phyloP scores from a whole-genome alignment of 2,113 vertebrate species.

The Tursiops truncatus region DNA sequence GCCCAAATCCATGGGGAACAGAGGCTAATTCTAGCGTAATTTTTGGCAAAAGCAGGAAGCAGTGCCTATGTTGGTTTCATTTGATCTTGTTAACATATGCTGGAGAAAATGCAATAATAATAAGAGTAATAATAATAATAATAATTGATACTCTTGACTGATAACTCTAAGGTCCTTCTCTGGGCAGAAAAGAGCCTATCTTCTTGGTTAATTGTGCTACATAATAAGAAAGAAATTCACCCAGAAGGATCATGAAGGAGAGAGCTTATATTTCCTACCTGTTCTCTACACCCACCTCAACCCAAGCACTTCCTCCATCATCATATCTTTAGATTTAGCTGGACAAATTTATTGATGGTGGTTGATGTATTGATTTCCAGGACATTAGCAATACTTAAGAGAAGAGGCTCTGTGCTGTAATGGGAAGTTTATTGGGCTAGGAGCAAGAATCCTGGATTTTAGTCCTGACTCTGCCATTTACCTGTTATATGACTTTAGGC shows the following conservation, averaged over 20 bases:
- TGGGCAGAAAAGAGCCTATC: neutral
- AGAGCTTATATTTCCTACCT: constrained; percentile 19
- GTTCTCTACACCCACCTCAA: neutral
- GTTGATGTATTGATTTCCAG: constrained; percentile 28
- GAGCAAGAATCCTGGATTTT: neutral
- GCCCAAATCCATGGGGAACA: constrained; percentile 39
- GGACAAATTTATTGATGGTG: neutral
- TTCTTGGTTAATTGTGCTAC: constrained; percentile 8
- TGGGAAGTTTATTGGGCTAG: neutral
- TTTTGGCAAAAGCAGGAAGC: constrained; percentile 59
- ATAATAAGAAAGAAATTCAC: constrained; percentile 33
- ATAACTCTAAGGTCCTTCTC: neutral
- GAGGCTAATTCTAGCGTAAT: constrained; percentile 48
- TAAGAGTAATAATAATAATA: neutral
- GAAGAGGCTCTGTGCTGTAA: neutral
- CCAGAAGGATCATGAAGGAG: neutral
- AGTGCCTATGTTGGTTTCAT: neutral
- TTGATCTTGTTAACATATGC: neutral
- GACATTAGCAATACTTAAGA: constrained; percentile 13
- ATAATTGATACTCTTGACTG: neutral
- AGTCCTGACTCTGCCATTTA: neutral
- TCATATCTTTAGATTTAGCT: neutral
- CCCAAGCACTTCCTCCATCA: neutral
- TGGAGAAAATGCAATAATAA: constrained; percentile 26
- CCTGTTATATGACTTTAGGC: neutral